phyloP scores from a whole-genome alignment of 2,113 vertebrate species.

The Axis porcinus region DNA sequence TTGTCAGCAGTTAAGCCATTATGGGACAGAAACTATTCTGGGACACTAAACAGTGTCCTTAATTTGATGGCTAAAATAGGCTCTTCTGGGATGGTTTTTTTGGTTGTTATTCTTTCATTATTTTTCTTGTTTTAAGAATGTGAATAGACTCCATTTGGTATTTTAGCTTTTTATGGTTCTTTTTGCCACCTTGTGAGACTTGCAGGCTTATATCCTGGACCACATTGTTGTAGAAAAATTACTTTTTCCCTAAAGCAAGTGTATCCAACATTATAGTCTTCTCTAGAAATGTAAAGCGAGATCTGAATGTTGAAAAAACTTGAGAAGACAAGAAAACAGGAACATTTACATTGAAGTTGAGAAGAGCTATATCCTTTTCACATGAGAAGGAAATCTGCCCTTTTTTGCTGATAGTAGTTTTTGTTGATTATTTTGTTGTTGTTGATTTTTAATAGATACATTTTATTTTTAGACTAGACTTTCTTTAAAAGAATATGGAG shows the following conservation, averaged over 20 bases:
- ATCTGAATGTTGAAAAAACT: background rate
- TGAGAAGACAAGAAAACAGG: background rate
- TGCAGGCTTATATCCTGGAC: background rate
- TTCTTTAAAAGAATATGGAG: background rate
- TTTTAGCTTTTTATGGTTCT: background rate
- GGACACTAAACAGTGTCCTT: background rate
- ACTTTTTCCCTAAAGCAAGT: background rate
- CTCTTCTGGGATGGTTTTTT: background rate
- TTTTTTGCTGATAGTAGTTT: background rate
- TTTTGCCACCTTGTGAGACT: background rate
- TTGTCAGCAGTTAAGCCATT: background rate
- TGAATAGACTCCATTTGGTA: background rate
- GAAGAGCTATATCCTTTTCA: background rate
- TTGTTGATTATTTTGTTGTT: background rate
- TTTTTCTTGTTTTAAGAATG: conserved; percentile 17
- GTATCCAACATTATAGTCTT: background rate
- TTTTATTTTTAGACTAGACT: background rate
- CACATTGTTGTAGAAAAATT: background rate
- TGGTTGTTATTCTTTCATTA: background rate
- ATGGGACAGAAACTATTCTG: background rate
- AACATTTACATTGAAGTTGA: background rate
- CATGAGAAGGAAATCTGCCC: background rate
- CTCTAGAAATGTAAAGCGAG: background rate
- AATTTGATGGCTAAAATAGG: background rate
- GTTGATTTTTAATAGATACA: background rate